Percentiles rank a stretch among this genome's conserved stretches.
These are phyloP conservation scores for Heterotilapia buettikoferi DNA, from an alignment of 2,113 vertebrate species.

Conservation along the genomic window DNA sequence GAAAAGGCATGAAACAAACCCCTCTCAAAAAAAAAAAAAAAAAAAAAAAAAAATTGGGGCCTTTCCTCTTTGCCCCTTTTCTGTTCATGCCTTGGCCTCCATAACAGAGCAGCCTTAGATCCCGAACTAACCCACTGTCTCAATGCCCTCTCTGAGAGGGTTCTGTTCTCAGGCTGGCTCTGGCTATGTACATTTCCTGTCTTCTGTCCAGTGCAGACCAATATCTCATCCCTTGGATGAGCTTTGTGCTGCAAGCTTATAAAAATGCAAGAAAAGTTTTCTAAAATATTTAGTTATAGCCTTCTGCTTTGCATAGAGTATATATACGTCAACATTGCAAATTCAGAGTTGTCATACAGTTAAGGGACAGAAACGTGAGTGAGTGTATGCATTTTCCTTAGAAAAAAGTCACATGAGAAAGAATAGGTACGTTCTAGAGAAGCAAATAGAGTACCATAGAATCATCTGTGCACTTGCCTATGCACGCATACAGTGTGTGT, in stretches of 20 bases:
- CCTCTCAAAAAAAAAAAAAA: too few species aligned
- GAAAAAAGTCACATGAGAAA: background rate
- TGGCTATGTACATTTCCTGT: conserved; percentile 16
- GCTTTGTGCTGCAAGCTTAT: background rate
- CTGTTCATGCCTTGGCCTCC: conserved; percentile 36
- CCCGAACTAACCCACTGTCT: conserved; percentile 36
- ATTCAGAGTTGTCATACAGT: background rate
- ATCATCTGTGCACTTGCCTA: background rate
- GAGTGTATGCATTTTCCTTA: background rate
- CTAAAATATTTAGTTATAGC: background rate
- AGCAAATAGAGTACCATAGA: background rate
- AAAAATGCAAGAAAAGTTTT: background rate
- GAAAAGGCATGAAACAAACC: too few species aligned
- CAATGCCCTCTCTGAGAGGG: conserved; percentile 32
- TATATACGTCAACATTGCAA: background rate
- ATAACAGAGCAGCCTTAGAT: conserved; percentile 28
- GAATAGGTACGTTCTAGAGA: background rate
- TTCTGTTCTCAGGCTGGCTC: conserved; percentile 32
- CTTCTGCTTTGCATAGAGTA: background rate
- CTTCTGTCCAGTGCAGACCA: conserved; percentile 10
- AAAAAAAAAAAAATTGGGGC: background rate
- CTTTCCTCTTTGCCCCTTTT: conserved; percentile 24
- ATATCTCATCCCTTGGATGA: background rate
- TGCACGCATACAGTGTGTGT: background rate
- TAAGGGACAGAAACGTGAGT: background rate